Base-by-base conservation (phyloP, 35 echinoderm and acorn worm genomes). In the Ptychodera flava region DNA sequence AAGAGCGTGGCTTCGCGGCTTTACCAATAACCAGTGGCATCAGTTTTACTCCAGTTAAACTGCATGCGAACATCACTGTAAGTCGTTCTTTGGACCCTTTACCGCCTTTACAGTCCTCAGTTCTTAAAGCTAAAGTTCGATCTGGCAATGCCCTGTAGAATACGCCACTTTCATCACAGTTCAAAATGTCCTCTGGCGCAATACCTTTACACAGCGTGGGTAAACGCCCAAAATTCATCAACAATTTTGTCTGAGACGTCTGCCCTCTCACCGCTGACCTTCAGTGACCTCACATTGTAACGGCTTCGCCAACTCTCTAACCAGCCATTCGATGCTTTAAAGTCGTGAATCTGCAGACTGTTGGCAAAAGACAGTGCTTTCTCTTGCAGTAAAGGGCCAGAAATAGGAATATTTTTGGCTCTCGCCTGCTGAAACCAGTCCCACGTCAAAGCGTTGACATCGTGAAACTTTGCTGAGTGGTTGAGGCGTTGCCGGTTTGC, bases 121-220 rank as follows among this genome's bases (percentile, higher is more conserved):
- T 31, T 28, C 35, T 81, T 32, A 34, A 31, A 15, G 80, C 80
- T 81, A 81, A 34, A 1, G 80, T 81, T 14, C 80, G 2, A 34
- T 81, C 80, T 1, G 80, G 80, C 28, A 81, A 32, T 31, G 80
- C 80, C 12, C 30, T 1, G 28, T 34, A 81, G 31, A 31, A 81
- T 2, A 81, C 31, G 1, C 80, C 80, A 1, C 31, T 81, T 81
- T 81, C 80, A 33, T 81, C 80, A 32, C 80, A 81, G 1, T 81
- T 81, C 15, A 81, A 81, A 31, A 81, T 81, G 80, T 81, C 80
- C n/a, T n/a, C n/a, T n/a, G n/a, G n/a, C n/a, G n/a, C n/a, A n/a
- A 30, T 30, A 79, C 78, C 78, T 30, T 6, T 28, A 28, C 78
- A 79, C 29, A 79, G 78, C 32, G 29, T 28, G 1, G 78, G 1